Base-by-base conservation (phyloP, 2,113 vertebrate genomes). In the Ginglymostoma cirratum region DNA sequence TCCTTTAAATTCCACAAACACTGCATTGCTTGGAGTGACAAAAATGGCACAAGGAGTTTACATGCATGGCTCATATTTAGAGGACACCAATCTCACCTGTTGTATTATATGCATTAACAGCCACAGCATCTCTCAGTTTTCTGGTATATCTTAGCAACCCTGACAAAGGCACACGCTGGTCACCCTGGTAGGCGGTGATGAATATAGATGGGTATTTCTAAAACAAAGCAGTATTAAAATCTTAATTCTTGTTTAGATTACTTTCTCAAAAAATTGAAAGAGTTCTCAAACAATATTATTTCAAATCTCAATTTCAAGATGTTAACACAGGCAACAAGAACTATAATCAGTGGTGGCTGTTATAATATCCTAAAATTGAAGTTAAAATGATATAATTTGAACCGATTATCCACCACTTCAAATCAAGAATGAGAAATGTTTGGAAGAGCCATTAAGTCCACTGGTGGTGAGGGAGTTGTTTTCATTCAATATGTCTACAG, bases 181-280 rank as follows among this genome's bases (percentile, higher is more conserved):
- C 99, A 0, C 97, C 97, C 66, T 98, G 98, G 96, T 98, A 99
- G 0, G 98, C 98, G 1, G 98, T 99, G 97, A 99, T 98, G 96
- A 99, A 97, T 97, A 99, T 96, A 0, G 99, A 98, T 87, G 99
- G 99, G 93, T 99, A 99, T 96, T 95, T 89, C 99, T 99, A 96
- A 67, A 94, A 96, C 93, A 96, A 90, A 12, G 69, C 45, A 52
- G 76, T 42, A 30, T 93, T 93, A 27, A 87, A 83, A 83, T 83
- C 80, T 87, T 87, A 87, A 52, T 52, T 87, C 85, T 52, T 87
- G 38, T 2, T 87, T 27, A 52, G 45, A 87, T n/a, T 87, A 52
- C 85, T 12, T 15, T 48, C 24, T 45, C 23, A 48, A 24, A 92
- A 34, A 92, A 34, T 65, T 12, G 34, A 61, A 30, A 10, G 34